Percentiles rank a stretch among this genome's conserved stretches.
phyloP scores from a whole-genome alignment of 2,888 invertebrate species.

The Empis stercorea region DNA sequence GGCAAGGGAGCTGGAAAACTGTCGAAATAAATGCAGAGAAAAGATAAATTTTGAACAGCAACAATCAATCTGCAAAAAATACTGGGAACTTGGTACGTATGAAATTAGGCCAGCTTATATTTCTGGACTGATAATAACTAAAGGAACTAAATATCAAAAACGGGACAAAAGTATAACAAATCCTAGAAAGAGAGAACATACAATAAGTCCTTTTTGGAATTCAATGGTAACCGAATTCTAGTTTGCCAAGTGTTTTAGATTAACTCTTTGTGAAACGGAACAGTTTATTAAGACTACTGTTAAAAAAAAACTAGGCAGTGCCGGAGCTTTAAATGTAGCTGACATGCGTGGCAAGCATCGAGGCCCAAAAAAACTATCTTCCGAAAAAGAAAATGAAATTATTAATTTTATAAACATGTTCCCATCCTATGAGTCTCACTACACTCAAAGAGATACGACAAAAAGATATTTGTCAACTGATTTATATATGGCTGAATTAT shows the following conservation, averaged over 20 bases:
- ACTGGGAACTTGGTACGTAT: not conserved
- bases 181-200: not conserved
- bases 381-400: not conserved
- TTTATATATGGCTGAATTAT: slow-evolving; percentile 1
- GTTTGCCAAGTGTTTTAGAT: not conserved
- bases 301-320: not conserved
- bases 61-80: not conserved
- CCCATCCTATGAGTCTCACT: not conserved
- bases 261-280: not conserved
- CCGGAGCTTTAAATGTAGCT: not conserved
- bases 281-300: not conserved
- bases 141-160: not conserved
- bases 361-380: not conserved
- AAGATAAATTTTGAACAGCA: not conserved
- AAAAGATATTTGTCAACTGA: slow-evolving; percentile 5
- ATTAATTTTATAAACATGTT: not conserved
- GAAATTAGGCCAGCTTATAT: not conserved
- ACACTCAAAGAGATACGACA: slow-evolving; percentile 1
- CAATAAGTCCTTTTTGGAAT: not conserved
- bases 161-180: not conserved
- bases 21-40: not conserved
- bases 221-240: not conserved
- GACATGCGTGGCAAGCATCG: not conserved
- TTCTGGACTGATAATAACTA: not conserved
- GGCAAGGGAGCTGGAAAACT: no score